Base-by-base conservation (phyloP, 2,113 vertebrate species). In the Ciconia stormi region DNA sequence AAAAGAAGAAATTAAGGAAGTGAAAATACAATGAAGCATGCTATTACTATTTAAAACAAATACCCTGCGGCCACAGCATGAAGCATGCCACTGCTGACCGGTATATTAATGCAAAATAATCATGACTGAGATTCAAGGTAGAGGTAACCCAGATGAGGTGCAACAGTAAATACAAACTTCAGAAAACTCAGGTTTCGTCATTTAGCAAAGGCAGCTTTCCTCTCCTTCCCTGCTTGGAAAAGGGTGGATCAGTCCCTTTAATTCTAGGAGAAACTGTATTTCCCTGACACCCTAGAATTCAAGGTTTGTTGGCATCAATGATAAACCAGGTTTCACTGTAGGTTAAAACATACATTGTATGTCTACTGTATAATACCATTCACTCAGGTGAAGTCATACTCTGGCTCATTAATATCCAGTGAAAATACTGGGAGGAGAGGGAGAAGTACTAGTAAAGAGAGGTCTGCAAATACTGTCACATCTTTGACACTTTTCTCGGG, bases 1-100 rank as follows among this genome's bases (percentile, higher is more conserved):
- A 95, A 93, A 95, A 88, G 73, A 77, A 40, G 82, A 49, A 94
- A 85, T 86, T 82, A 87, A 52, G 83, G 53, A 91, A 84, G 50
- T 29, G 42, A 62, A 87, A 91, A 89, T 16, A 82, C 34, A 81
- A 72, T 49, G 74, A 83, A 80, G 50, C n/a, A 40, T 0, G 0
- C 25, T 61, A 38, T 47, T 95, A 40, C 65, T 69, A 21, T 95
- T 94, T 88, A 34, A 95, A 95, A 87, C 29, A 89, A 94, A 93
- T 44, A 69, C 80, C 96, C 80, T 63, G 69, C 2, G 23, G 93
- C 77, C 77, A 77, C 61, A 89, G 21, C 32, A 23, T 15, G 66
- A 86, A 44, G 18, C 26, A 22, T 79, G 77, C 62, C 27, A 58
- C 36, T 76, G 63, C 77, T 97, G 87, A 90, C 76, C 58, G 1